A percentile compares a stretch with the other conserved stretches of the same genome.
Evolutionary conservation across 2,888 invertebrate genomes (phyloP).

Genomic region (Lepidonotus clava): DNA sequence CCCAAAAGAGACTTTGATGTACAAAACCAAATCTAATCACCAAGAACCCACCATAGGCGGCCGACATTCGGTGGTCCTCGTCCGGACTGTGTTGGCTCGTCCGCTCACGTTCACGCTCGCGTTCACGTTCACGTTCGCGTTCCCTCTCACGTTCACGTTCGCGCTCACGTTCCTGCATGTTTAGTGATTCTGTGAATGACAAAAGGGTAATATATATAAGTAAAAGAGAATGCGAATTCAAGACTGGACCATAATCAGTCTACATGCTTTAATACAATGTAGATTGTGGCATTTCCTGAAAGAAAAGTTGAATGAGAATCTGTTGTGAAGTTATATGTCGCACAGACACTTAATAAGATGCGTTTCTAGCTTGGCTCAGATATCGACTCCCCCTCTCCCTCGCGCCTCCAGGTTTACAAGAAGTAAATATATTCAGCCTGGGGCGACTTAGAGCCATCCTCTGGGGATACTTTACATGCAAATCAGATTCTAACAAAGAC

Average conservation of each 20-base stretch:
- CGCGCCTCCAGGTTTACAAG: too few relatives aligned
- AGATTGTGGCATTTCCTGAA: too few relatives aligned
- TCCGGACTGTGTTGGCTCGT: conserved; percentile 36
- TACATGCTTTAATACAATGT: too few relatives aligned
- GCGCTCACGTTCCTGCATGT: conserved; percentile 36
- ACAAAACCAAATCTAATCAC: too few relatives aligned
- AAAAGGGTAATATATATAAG: background rate
- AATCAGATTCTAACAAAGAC: conserved; percentile 49
- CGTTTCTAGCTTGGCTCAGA: background rate
- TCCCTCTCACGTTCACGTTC: conserved; percentile 35
- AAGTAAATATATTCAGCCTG: conserved; percentile 24
- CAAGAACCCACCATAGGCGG: conserved; percentile 17
- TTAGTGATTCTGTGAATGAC: conserved; percentile 24
- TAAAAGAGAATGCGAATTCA: too few relatives aligned
- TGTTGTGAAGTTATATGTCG: background rate
- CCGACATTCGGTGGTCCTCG: conserved; percentile 30
- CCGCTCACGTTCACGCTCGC: conserved; percentile 29
- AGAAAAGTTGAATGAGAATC: too few relatives aligned
- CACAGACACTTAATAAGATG: background rate
- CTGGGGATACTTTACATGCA: conserved; percentile 46
- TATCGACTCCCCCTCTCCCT: background rate
- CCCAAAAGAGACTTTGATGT: too few relatives aligned
- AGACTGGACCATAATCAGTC: too few relatives aligned
- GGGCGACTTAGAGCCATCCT: conserved; percentile 32
- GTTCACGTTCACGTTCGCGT: conserved; percentile 26